Evolutionary conservation across 1,140 invertebrate species (phyloP).

Genomic region (Chionoecetes opilio): DNA sequence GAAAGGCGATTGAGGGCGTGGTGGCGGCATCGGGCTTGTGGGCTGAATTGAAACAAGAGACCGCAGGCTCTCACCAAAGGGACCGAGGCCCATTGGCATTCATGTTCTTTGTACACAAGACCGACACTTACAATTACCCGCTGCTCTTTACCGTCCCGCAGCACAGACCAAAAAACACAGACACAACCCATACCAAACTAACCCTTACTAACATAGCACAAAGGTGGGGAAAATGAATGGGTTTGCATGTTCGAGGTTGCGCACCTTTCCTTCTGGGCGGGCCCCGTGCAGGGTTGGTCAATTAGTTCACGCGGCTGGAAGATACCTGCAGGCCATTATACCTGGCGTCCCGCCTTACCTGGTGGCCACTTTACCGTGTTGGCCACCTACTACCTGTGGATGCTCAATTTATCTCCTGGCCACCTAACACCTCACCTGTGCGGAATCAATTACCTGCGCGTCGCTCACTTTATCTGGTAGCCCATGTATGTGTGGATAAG

Average conservation of each 20-base stretch:
- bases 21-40: slow-evolving; percentile 16
- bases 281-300: slow-evolving; percentile 59
- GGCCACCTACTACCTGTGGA: too few species aligned
- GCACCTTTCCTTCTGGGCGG: slow-evolving; percentile 40
- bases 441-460: too few species aligned
- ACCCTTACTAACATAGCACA: background rate
- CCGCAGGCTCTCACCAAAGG: slow-evolving; percentile 37
- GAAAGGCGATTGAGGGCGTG: background rate
- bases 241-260: background rate
- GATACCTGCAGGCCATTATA: slow-evolving; percentile 67
- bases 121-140: slow-evolving; percentile 71
- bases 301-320: slow-evolving; percentile 70
- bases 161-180: background rate
- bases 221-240: background rate
- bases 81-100: slow-evolving; percentile 66
- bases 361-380: too few species aligned
- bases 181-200: background rate
- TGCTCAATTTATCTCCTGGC: too few species aligned
- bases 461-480: too few species aligned
- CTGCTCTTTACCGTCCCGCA: slow-evolving; percentile 63
- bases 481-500: too few species aligned
- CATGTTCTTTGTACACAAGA: slow-evolving; percentile 73
- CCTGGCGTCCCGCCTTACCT: too few species aligned
- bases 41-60: slow-evolving; percentile 51
- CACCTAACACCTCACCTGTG: too few species aligned